phyloP scores from a whole-genome alignment of 2,797 vertebrate genomes.

The Urocyon cinereoargenteus region DNA sequence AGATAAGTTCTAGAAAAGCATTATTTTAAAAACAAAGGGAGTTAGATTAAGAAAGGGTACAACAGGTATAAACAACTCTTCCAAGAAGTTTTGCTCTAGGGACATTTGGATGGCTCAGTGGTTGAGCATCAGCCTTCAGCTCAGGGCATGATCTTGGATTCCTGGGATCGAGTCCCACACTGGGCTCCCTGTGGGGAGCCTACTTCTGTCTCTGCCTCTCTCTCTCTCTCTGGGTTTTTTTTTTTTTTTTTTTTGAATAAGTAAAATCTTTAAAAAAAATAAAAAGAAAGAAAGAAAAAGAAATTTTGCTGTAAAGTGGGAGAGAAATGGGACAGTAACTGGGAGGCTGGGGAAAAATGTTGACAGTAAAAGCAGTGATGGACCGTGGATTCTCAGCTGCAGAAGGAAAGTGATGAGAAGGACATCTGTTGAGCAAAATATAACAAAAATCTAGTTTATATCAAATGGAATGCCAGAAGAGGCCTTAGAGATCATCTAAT shows the following conservation, averaged over 20 bases:
- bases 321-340: not conserved
- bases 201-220: too few species aligned
- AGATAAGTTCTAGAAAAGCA: not conserved
- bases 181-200: too few species aligned
- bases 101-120: too few species aligned
- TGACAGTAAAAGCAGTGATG: not conserved
- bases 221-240: too few species aligned
- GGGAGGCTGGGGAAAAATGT: not conserved
- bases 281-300: too few species aligned
- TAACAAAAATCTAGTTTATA: not conserved
- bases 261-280: too few species aligned
- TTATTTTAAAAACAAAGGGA: not conserved
- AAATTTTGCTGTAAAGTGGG: not conserved
- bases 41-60: not conserved
- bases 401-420: not conserved
- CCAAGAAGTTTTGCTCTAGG: not conserved
- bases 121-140: too few species aligned
- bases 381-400: not conserved
- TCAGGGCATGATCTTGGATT: too few species aligned
- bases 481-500: not conserved
- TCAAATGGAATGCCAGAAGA: not conserved
- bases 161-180: too few species aligned
- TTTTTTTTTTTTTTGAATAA: too few species aligned
- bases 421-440: not conserved
- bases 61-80: not conserved